Evolutionary conservation across 1,140 invertebrate species (phyloP).

Genomic region (Eulimnadia texana): DNA sequence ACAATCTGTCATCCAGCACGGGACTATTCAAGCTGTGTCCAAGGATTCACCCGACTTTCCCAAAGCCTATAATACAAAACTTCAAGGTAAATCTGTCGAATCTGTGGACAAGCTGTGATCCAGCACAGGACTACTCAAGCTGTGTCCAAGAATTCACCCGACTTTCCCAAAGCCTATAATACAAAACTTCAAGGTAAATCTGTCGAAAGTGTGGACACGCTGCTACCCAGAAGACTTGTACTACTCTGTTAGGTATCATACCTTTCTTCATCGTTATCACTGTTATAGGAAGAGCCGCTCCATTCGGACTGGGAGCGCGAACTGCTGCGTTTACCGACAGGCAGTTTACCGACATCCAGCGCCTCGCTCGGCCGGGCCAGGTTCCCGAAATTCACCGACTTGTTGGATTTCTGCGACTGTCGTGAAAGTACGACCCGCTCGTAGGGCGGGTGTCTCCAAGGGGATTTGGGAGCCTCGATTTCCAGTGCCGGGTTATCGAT

Average conservation of each 20-base stretch:
- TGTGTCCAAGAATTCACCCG: neutral
- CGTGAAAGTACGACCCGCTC: slow-evolving; percentile 10
- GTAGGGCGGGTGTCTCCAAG: slow-evolving; percentile 30
- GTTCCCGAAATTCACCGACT: slow-evolving; percentile 21
- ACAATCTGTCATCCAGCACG: too few relatives aligned
- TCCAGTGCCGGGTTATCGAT: slow-evolving; percentile 42
- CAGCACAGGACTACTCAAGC: neutral
- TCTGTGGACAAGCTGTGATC: neutral
- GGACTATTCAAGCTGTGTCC: too few relatives aligned
- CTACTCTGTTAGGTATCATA: too few relatives aligned
- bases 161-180: neutral
- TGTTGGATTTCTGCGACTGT: slow-evolving; percentile 23
- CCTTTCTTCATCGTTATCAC: slow-evolving; percentile 3
- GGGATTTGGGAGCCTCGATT: slow-evolving; percentile 40
- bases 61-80: too few relatives aligned
- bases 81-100: too few relatives aligned
- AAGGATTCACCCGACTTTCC: too few relatives aligned
- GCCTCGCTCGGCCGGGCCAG: neutral
- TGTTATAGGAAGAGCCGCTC: slow-evolving; percentile 2
- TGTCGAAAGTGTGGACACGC: neutral
- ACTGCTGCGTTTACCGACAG: neutral
- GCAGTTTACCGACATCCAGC: neutral
- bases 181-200: neutral
- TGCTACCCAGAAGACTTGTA: too few relatives aligned
- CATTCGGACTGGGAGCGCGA: neutral